Percentiles rank a stretch among this genome's conserved stretches.
These are phyloP conservation scores for Cyaniris semiargus DNA, from an alignment of 2,888 invertebrate genomes.

Conservation along the genomic window DNA sequence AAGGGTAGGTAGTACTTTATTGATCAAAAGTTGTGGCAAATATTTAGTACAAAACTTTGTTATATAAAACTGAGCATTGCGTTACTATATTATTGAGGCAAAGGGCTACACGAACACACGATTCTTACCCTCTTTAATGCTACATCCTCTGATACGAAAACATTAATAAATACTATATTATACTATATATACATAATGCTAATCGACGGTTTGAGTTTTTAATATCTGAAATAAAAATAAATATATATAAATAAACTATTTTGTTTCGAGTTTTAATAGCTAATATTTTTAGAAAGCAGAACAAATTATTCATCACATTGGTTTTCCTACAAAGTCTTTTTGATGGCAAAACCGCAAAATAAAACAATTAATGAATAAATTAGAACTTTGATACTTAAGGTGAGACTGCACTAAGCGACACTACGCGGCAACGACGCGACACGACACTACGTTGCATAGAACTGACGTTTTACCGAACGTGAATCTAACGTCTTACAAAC, in stretches of 20 bases:
- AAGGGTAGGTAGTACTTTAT: background rate
- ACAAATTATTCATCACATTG: background rate
- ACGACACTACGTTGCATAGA: too few species aligned
- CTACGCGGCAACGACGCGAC: too few species aligned
- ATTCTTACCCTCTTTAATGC: slow-evolving; percentile 54
- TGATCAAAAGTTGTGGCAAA: background rate
- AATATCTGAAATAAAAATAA: slow-evolving; percentile 70
- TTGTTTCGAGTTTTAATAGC: background rate
- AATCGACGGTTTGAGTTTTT: slow-evolving; percentile 45
- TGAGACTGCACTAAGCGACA: too few species aligned
- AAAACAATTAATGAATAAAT: background rate
- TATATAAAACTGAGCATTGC: slow-evolving; percentile 28
- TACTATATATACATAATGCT: slow-evolving; percentile 40
- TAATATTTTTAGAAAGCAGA: background rate
- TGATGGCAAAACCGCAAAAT: background rate
- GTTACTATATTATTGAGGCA: slow-evolving; percentile 34
- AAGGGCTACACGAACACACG: slow-evolving; percentile 49
- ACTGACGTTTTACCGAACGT: too few species aligned
- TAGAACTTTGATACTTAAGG: background rate
- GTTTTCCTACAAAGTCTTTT: background rate
- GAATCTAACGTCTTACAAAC: too few species aligned
- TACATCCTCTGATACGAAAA: slow-evolving; percentile 43
- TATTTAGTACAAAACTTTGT: slow-evolving; percentile 10
- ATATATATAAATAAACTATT: slow-evolving; percentile 20
- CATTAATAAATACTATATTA: slow-evolving; percentile 45